phyloP scores from a whole-genome alignment of 2,113 vertebrate species.

The Junco hyemalis region DNA sequence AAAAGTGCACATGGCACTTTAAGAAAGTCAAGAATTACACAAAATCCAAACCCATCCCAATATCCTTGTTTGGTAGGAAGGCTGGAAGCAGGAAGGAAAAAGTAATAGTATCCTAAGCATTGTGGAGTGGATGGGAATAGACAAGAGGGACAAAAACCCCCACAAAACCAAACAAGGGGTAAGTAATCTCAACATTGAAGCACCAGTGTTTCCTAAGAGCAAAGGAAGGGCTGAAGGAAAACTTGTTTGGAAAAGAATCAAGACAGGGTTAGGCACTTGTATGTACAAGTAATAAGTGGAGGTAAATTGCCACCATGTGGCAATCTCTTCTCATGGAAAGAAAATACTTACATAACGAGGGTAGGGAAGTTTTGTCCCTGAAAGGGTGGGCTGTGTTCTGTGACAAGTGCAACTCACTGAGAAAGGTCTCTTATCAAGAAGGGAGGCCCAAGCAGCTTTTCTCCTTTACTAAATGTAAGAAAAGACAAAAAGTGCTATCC shows the following conservation, averaged over 20 bases:
- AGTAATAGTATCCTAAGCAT: background rate
- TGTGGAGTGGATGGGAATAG: background rate
- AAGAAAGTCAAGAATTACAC: background rate
- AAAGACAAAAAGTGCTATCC: background rate
- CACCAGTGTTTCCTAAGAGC: background rate
- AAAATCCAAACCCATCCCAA: background rate
- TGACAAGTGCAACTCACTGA: background rate
- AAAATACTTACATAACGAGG: background rate
- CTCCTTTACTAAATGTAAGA: background rate
- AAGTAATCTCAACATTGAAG: background rate
- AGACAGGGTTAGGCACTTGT: background rate
- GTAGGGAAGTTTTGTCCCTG: background rate
- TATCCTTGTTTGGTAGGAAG: background rate
- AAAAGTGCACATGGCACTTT: background rate
- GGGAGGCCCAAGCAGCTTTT: background rate
- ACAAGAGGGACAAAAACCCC: background rate
- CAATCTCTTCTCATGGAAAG: background rate
- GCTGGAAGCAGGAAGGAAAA: background rate
- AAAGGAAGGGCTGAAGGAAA: background rate
- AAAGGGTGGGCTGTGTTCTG: background rate
- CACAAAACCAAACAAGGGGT: background rate
- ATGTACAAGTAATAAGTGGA: background rate
- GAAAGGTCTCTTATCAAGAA: background rate
- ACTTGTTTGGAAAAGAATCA: background rate
- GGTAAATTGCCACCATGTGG: slow-evolving; percentile 47